Percentiles rank a stretch among this genome's conserved stretches.
Conservation (phyloP, 1,140 invertebrate species). For the Eueides isabella region DNA sequence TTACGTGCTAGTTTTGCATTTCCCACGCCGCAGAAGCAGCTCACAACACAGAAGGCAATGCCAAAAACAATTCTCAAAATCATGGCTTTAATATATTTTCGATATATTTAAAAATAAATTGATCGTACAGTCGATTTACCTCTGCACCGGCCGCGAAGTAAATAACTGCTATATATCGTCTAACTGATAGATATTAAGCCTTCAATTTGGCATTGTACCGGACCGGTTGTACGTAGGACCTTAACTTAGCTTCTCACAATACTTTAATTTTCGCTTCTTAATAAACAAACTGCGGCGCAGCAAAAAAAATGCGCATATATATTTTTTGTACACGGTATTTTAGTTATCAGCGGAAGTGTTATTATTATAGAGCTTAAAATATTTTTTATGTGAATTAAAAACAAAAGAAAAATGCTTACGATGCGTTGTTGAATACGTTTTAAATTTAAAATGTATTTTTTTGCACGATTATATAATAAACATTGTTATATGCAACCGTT, state of each 20-base stretch:
- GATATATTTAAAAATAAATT: conserved; percentile 21
- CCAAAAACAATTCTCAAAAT: conserved; percentile 42
- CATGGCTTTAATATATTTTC: conserved; percentile 45
- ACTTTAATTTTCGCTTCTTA: conserved; percentile 14
- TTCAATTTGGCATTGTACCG: conserved; percentile 61
- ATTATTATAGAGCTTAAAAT: neutral
- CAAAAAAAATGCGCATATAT: neutral
- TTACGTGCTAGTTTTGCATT: conserved; percentile 63
- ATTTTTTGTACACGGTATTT: neutral
- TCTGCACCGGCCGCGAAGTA: conserved; percentile 44
- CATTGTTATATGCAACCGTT: neutral
- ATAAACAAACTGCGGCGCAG: neutral
- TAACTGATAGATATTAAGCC: conserved; percentile 56
- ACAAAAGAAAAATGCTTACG: neutral
- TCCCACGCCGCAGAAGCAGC: conserved; percentile 45
- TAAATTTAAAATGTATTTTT: neutral
- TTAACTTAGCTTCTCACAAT: conserved; percentile 27
- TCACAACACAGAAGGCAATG: conserved; percentile 47
- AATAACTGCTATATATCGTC: conserved; percentile 69
- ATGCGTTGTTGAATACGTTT: neutral
- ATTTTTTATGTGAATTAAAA: neutral
- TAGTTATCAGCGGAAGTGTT: neutral
- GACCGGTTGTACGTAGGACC: conserved; percentile 48
- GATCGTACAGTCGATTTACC: conserved; percentile 45
- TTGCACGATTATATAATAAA: neutral